These are phyloP conservation scores for Microdon myrmicae DNA, from an alignment of 2,888 invertebrate species.

Conservation along the genomic window DNA sequence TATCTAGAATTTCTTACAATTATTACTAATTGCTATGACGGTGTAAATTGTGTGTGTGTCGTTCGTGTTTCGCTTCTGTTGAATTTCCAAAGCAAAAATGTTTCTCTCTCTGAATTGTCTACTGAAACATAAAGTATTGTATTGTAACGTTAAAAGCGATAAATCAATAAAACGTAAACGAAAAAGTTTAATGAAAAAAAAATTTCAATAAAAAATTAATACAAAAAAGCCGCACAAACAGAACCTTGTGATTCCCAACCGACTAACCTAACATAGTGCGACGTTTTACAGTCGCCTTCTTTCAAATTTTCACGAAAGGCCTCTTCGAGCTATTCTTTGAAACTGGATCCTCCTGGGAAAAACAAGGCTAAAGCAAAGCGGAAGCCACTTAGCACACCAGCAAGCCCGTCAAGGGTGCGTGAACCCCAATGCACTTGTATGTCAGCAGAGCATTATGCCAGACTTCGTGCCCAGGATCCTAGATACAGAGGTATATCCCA, in stretches of 20 bases:
- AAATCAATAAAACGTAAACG: no score
- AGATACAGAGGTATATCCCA: slow-evolving; percentile 75
- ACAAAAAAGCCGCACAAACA: slow-evolving; percentile 65
- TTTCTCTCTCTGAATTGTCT: slow-evolving; percentile 47
- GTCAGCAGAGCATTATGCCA: slow-evolving; percentile 91
- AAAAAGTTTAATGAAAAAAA: slow-evolving; percentile 45
- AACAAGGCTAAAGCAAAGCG: slow-evolving; percentile 88
- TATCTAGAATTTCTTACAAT: slow-evolving; percentile 27
- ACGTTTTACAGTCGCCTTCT: slow-evolving; percentile 91
- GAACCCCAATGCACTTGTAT: slow-evolving; percentile 96
- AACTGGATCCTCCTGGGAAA: slow-evolving; percentile 89
- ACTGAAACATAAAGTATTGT: slow-evolving; percentile 15
- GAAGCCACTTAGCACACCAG: slow-evolving; percentile 92
- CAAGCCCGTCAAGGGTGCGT: slow-evolving; percentile 84
- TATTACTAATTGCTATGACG: no score
- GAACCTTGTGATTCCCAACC: slow-evolving; percentile 68
- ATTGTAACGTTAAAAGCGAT: no score
- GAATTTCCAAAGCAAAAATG: slow-evolving; percentile 42
- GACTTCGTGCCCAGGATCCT: slow-evolving; percentile 85
- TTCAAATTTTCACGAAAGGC: slow-evolving; percentile 98
- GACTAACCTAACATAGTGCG: slow-evolving; percentile 71
- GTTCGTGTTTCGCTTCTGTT: slow-evolving; percentile 15
- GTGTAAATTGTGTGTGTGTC: slow-evolving; percentile 39
- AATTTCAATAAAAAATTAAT: slow-evolving; percentile 38
- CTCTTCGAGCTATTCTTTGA: slow-evolving; percentile 95